These are phyloP conservation scores for Diplolepis rosae DNA, from an alignment of 2,888 invertebrate genomes.

Conservation along the genomic window DNA sequence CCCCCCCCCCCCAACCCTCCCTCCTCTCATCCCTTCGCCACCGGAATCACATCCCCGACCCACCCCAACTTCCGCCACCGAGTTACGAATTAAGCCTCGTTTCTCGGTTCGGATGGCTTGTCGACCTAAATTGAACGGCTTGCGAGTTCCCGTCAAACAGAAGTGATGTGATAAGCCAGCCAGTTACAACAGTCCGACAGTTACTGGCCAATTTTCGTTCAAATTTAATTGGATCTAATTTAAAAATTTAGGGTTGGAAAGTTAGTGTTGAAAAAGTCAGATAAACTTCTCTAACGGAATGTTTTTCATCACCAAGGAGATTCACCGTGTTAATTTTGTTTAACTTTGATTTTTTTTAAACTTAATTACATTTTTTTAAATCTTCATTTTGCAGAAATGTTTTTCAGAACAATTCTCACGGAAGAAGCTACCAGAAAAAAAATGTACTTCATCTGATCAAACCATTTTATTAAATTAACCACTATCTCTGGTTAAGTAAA, in stretches of 20 bases:
- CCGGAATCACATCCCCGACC: conserved; percentile 48
- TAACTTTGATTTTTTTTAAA: too few species aligned
- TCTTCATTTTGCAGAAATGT: too few species aligned
- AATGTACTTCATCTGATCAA: too few species aligned
- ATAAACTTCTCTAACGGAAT: too few species aligned
- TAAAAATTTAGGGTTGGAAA: background rate
- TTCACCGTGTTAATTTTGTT: too few species aligned
- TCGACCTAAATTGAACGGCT: conserved; percentile 51
- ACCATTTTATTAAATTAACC: too few species aligned
- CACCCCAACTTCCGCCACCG: conserved; percentile 42
- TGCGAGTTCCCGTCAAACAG: conserved; percentile 29
- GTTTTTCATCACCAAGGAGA: too few species aligned
- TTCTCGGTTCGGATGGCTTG: conserved; percentile 52
- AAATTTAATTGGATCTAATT: conserved; percentile 9
- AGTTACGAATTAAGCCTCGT: conserved; percentile 50
- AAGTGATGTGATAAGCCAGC: conserved; percentile 24
- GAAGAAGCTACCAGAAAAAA: too few species aligned
- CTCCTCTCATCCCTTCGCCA: conserved; percentile 38
- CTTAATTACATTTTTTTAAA: too few species aligned
- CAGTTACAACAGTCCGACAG: conserved; percentile 17
- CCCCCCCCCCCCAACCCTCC: conserved; percentile 46
- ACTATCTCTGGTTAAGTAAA: too few species aligned
- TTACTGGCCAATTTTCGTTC: conserved; percentile 7
- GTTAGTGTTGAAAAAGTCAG: background rate
- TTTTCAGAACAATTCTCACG: too few species aligned